These are phyloP conservation scores for Erebia epiphron DNA, from an alignment of 2,888 invertebrate genomes.

Conservation along the genomic window DNA sequence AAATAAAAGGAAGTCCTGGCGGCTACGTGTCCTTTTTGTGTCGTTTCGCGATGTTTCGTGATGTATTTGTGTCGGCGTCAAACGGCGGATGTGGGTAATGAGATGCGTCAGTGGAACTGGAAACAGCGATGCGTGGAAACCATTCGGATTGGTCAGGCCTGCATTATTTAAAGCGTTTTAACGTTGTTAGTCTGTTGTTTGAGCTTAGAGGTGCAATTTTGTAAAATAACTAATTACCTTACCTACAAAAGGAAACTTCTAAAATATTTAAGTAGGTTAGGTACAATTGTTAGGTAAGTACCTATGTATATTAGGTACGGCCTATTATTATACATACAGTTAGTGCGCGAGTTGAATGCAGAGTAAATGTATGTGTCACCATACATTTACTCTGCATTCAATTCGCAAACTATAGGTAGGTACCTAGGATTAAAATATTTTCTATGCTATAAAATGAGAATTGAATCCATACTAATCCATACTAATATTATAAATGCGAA, in stretches of 20 bases:
- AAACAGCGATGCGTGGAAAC: slow-evolving; percentile 36
- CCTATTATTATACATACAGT: too few species aligned
- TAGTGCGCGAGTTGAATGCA: too few species aligned
- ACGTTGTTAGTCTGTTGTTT: neutral
- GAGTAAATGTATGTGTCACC: too few species aligned
- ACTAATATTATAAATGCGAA: too few species aligned
- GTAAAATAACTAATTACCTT: neutral
- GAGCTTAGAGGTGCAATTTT: neutral
- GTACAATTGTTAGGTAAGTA: too few species aligned
- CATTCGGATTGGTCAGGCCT: slow-evolving; percentile 16
- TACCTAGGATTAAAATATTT: too few species aligned
- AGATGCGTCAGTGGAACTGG: slow-evolving; percentile 55
- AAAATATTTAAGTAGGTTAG: too few species aligned
- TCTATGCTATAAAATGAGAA: too few species aligned
- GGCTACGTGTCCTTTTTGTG: slow-evolving; percentile 48
- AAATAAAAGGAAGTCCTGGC: slow-evolving; percentile 33
- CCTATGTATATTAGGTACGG: too few species aligned
- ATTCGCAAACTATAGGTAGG: too few species aligned
- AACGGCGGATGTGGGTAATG: slow-evolving; percentile 63
- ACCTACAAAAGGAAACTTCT: neutral
- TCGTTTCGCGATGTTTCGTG: slow-evolving; percentile 58
- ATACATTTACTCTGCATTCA: too few species aligned
- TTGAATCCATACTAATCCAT: too few species aligned
- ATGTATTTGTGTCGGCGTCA: slow-evolving; percentile 42
- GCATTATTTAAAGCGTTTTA: neutral